Evolutionary conservation across 2,113 vertebrate genomes (phyloP), one percentile per base, ranked within the genome.

Genomic region (Podilymbus podiceps): DNA sequence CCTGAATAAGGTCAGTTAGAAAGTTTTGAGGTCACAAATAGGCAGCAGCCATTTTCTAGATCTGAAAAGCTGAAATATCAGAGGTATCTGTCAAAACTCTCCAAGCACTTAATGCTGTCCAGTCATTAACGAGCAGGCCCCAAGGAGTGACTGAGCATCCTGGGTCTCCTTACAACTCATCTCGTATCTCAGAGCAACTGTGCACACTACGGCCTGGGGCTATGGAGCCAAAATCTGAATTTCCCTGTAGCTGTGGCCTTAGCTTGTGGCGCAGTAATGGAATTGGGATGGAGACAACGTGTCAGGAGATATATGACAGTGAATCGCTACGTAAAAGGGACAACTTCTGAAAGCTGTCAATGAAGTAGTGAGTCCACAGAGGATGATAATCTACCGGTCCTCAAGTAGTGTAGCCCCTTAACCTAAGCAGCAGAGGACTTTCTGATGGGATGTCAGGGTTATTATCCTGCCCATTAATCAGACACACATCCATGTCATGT

Each of bases 211-310:
- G 44, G 40, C 25, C 78, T n/a, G 53, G 3, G 25, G 53, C 20
- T 38, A 42, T 2, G 27, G 30, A 40, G 24, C 11, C n/a, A 49
- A 85, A 94, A 66, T 25, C 4, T 21, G 15, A 63, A 56, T 22
- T 79, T 52, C 40, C 22, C 33, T 71, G 21, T 47, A 89, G 79
- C 0, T 8, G 28, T 25, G 17, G 49, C 10, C 38, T 64, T 40
- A 30, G 28, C 10, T 77, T 76, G n/a, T 0, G 1, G 18, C 63
- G 13, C 2, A 18, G 4, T n/a, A 67, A 47, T 8, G 44, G n/a
- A 73, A 23, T 27, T 56, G 33, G 52, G 47, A 66, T 71, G 12
- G 1, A 5, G 35, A 66, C 9, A 33, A 8, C 4, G 46, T 23
- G 16, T 35, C 52, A 66, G 31, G 20, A 81, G 2, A 81, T 8